phyloP scores from a whole-genome alignment of 2,113 vertebrate genomes.

The Electrona antarctica region DNA sequence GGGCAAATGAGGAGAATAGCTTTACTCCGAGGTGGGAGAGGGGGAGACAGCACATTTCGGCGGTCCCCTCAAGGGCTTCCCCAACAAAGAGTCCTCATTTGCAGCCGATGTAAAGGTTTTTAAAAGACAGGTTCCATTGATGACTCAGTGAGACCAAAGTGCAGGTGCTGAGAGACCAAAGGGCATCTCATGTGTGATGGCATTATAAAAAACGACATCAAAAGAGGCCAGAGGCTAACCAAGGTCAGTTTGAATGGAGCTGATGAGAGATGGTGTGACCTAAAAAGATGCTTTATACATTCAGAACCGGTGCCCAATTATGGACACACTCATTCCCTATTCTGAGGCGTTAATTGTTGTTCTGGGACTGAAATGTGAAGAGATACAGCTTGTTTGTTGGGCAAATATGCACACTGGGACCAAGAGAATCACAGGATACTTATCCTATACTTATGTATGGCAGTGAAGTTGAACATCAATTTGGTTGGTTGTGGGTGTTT shows the following conservation, averaged over 20 bases:
- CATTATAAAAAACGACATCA: conserved; percentile 25
- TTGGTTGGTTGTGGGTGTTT: too few relatives aligned
- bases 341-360: conserved; percentile 48
- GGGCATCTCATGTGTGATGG: conserved; percentile 10
- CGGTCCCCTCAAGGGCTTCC: conserved; percentile 58
- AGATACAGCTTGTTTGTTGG: conserved; percentile 1
- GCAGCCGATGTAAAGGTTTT: conserved; percentile 60
- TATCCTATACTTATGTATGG: background rate
- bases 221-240: conserved; percentile 37
- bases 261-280: conserved; percentile 47
- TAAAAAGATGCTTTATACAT: conserved; percentile 43
- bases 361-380: conserved; percentile 29
- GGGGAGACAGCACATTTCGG: conserved; percentile 51
- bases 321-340: conserved; percentile 35
- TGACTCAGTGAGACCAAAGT: conserved; percentile 37
- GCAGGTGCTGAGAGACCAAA: conserved; percentile 56
- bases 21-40: conserved; percentile 31
- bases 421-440: background rate
- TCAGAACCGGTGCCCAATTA: conserved; percentile 43
- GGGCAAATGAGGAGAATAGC: conserved; percentile 17
- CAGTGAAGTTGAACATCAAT: conserved; percentile 11
- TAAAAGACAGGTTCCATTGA: conserved; percentile 56
- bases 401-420: background rate
- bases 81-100: conserved; percentile 65
- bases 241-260: conserved; percentile 54